These are phyloP conservation scores for Epizoanthus illoricatus DNA, from an alignment of 92 coral and sea anemone genomes.

Conservation along the genomic window DNA sequence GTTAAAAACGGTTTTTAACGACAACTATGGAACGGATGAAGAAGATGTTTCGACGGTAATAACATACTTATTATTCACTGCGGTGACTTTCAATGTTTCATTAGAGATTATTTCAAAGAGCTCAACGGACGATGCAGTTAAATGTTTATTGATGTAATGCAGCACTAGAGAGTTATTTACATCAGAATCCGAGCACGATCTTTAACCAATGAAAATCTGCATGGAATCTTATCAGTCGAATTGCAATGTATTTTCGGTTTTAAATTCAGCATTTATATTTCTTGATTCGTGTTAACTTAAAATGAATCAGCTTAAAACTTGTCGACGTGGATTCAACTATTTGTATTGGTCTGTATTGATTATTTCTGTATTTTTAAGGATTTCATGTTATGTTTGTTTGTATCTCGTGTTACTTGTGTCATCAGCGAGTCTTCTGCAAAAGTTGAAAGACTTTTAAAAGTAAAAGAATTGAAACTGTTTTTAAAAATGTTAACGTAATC, in stretches of 20 bases:
- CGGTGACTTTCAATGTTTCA: background rate
- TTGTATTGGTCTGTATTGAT: background rate
- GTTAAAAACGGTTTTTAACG: background rate
- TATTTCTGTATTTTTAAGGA: background rate
- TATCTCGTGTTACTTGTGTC: background rate
- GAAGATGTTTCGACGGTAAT: slow-evolving; percentile 26
- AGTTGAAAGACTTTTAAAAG: background rate
- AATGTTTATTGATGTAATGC: background rate
- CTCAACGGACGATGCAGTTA: slow-evolving; percentile 7
- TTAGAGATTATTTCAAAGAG: slow-evolving; percentile 1
- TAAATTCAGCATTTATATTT: background rate
- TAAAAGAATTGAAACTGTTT: too few species aligned
- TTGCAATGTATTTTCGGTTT: background rate
- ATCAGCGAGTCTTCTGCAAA: background rate
- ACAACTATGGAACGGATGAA: slow-evolving; percentile 27
- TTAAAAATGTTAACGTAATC: background rate
- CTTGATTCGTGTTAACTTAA: background rate
- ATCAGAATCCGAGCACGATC: too few species aligned
- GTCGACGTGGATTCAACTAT: background rate
- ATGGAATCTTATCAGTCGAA: too few species aligned
- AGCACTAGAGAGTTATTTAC: too few species aligned
- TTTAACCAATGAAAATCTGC: too few species aligned
- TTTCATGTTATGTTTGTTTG: background rate
- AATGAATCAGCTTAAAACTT: background rate
- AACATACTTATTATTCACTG: background rate